Base-by-base conservation (phyloP, 1,140 invertebrate genomes). In the Agrilus planipennis region DNA sequence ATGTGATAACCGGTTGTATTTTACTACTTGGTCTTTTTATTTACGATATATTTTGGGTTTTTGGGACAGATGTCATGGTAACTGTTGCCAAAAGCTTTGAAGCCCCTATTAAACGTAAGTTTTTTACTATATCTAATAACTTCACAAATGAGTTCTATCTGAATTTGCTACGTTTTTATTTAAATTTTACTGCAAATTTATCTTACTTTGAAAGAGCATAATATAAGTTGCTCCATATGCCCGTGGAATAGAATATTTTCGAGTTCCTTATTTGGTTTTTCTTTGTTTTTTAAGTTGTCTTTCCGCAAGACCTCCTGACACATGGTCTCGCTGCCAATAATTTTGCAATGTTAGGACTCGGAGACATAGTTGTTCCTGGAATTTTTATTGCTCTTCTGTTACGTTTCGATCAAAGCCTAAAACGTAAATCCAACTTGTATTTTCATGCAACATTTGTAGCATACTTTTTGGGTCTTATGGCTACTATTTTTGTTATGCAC, bases 41-140 rank as follows among this genome's bases (percentile, higher is more conserved):
- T 37, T 99, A 99, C 62, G 96, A 99, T 62, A 89, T 99, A 44
- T 99, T 99, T 69, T 99, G 96, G 96, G 94, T 96, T 11, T 99
- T 99, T 73, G 93, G 91, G 37, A 99, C 95, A 31, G 90, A 99
- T 64, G 96, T 99, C 15, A 99, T 99, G 95, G 89, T 96, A 10
- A 96, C 91, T n/a, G 95, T 99, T 3, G 95, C 95, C n/a, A 98
- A 90, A 64, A 92, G 89, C 14, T 99, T 99, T 64, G 94, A 99
- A 65, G 95, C 94, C 1, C 96, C 96, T 25, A 99, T 99, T 51
- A 97, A 99, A 76, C 70, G 84, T 87, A 68, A 76, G 77, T 72
- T 21, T 12, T 25, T 5, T n/a, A n/a, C n/a, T n/a, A n/a, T n/a
- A n/a, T n/a, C n/a, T n/a, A 32, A 12, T 42, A n/a, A n/a, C n/a